These are phyloP conservation scores for Pseudachorutes palmiensis DNA, from an alignment of 1,140 invertebrate species.

Conservation along the genomic window DNA sequence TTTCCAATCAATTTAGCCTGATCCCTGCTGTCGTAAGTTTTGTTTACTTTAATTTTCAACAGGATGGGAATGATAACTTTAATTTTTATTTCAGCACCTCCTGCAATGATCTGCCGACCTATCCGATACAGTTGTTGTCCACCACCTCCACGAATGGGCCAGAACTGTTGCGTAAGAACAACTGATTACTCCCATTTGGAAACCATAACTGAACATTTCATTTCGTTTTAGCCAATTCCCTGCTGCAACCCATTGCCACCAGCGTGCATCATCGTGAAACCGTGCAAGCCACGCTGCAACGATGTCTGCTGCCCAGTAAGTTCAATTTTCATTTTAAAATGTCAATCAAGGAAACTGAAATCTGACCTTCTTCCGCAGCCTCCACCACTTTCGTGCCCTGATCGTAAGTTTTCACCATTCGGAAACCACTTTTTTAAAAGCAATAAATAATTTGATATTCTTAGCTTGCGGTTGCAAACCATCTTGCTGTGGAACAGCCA, in stretches of 20 bases:
- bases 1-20: conserved; percentile 7
- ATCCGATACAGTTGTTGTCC: conserved; percentile 25
- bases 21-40: conserved; percentile 19
- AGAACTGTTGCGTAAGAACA: conserved; percentile 10
- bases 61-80: neutral
- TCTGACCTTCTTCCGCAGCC: neutral
- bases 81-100: conserved; percentile 1
- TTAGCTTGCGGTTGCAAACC: neutral
- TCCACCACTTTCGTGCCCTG: neutral
- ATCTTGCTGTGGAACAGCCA: neutral
- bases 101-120: conserved; percentile 28
- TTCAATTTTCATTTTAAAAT: neutral
- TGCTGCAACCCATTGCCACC: conserved; percentile 29
- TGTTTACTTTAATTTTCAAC: neutral
- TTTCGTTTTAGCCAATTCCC: conserved; percentile 5
- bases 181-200: neutral
- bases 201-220: neutral
- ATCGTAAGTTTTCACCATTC: neutral
- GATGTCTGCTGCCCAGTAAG: neutral
- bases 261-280: conserved; percentile 17
- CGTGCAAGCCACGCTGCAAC: neutral
- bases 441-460: neutral
- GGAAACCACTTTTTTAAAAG: neutral
- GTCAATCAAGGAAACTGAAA: neutral
- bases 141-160: conserved; percentile 5